Base-by-base conservation (phyloP, 1,140 invertebrate species). In the Eciton burchellii region DNA sequence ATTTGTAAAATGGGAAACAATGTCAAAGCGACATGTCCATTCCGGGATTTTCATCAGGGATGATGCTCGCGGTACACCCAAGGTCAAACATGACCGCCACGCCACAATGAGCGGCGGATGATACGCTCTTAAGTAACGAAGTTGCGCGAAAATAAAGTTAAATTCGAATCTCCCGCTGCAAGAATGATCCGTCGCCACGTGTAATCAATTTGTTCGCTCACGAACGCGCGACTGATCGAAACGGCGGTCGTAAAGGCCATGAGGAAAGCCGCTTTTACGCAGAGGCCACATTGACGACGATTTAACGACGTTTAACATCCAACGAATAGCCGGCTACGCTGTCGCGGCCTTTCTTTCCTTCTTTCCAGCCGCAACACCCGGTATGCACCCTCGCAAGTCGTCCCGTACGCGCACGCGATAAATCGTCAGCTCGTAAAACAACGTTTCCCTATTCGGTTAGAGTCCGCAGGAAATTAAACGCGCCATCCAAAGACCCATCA, bases 341-440 rank as follows among this genome's bases (percentile, higher is more conserved):
- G 57, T 57, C 71, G 11, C 16, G 26, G 19, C 35, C n/a, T 76
- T 54, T 65, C 45, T 26, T 54, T 65, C n/a, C 43, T 47, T 21
- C 43, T 24, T 65, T 76, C 16, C 47, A 49, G 9, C 60, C 49
- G 16, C n/a, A 49, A 76, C 29, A 65, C 26, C 45, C 45, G 59
- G 62, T 65, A 76, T n/a, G n/a, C 45, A 35, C 62, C 29, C 21
- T 65, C 73, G 19, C 19, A 60, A 21, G 43, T 74, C 21, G 41
- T 60, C n/a, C 16, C 21, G 12, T 74, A 49, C 57, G 12, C 16
- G 29, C 59, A 54, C 60, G 47, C 45, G 59, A 76, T 65, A 76
- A 76, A 76, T 65, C 73, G 45, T 65, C 19, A 29, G 29, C 73
- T 76, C 73, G 73, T 76, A 76, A 76, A 76, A 26, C 45, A 24